Conservation (phyloP, 2,113 vertebrate species). For the Heliornis fulica region DNA sequence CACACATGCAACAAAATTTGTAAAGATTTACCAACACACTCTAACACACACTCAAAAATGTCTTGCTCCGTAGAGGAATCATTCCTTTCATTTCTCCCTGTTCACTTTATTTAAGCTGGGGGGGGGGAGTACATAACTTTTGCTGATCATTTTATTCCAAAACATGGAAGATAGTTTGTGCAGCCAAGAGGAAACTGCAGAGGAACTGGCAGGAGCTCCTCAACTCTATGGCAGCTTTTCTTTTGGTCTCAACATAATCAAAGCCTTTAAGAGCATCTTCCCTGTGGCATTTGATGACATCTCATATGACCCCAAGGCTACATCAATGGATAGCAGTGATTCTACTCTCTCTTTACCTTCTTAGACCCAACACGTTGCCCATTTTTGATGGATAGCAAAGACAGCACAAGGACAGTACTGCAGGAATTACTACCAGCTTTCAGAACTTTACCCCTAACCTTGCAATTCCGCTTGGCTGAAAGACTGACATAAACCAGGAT, state of each 20-base stretch:
- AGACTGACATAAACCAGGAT: background rate
- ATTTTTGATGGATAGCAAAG: background rate
- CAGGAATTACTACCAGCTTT: background rate
- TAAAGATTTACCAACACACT: background rate
- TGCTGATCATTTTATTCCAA: background rate
- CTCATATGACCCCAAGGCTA: background rate
- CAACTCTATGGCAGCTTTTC: background rate
- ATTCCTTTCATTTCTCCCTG: background rate
- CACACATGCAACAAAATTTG: background rate
- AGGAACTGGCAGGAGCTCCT: background rate
- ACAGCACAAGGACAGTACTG: background rate
- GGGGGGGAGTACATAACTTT: background rate
- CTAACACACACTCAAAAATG: background rate
- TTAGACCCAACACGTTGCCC: background rate
- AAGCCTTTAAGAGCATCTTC: background rate
- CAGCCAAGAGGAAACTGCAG: background rate
- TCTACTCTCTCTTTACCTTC: background rate
- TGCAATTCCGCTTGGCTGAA: background rate
- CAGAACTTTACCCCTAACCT: background rate
- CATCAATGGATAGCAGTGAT: background rate
- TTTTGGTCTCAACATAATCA: background rate
- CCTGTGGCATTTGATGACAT: background rate
- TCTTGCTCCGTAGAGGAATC: background rate
- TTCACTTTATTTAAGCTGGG: background rate
- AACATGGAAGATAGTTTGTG: background rate